Conservation (phyloP, 2,113 vertebrate species). For the Pollimyrus isidori region DNA sequence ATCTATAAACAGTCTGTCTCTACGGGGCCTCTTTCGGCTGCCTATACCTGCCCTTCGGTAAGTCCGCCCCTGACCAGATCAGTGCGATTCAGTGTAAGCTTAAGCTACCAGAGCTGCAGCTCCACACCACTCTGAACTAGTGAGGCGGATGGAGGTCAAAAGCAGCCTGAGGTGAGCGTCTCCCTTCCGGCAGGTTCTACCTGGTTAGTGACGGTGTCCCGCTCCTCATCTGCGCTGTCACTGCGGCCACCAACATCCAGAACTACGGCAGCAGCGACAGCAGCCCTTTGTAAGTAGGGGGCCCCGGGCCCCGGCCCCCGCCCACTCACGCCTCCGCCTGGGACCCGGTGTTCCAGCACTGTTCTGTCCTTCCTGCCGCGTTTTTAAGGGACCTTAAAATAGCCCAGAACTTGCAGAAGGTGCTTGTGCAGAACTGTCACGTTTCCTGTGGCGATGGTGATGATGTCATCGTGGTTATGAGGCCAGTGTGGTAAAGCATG, state of each 20-base stretch:
- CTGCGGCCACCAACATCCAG: constrained; percentile 71
- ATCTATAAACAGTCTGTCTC: not conserved
- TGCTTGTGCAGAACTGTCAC: not conserved
- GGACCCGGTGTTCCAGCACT: not conserved
- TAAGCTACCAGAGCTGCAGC: not conserved
- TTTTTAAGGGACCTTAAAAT: not conserved
- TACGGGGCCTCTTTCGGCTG: not conserved
- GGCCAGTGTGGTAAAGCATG: not conserved
- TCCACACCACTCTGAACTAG: not conserved
- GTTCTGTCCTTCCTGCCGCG: not conserved
- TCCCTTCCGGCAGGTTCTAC: constrained; percentile 64
- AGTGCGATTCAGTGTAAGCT: not conserved
- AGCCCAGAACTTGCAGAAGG: not conserved
- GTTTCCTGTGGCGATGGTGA: not conserved
- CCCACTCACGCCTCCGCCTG: not conserved
- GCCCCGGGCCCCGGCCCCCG: not conserved
- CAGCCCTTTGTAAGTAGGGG: constrained; percentile 71
- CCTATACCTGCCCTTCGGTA: not conserved
- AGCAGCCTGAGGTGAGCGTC: not conserved
- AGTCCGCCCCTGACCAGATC: not conserved
- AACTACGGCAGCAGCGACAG: constrained; percentile 72
- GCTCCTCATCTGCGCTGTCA: constrained; percentile 76
- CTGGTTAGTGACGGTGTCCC: constrained; percentile 74
- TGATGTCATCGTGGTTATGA: not conserved
- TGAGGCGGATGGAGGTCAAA: not conserved